A percentile compares a stretch with the other conserved stretches of the same genome.
phyloP scores from a whole-genome alignment of 2,888 invertebrate genomes.

The Arctia plantaginis region DNA sequence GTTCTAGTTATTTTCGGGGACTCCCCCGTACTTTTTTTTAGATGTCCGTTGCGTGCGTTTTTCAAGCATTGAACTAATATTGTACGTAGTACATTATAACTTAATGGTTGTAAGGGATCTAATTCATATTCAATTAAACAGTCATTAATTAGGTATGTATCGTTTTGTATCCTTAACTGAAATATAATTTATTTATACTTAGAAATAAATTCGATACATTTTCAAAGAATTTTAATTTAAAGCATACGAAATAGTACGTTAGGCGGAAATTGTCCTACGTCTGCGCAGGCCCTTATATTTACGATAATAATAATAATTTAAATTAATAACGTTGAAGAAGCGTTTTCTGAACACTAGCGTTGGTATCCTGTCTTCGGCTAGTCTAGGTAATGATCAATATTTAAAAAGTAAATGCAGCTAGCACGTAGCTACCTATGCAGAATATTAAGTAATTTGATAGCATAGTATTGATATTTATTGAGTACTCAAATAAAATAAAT shows the following conservation, averaged over 20 bases:
- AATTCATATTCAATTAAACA: too few species aligned
- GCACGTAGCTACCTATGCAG: slow-evolving; percentile 25
- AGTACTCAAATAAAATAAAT: slow-evolving; percentile 58
- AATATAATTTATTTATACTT: too few species aligned
- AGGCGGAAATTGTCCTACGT: not conserved
- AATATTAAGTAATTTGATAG: slow-evolving; percentile 43
- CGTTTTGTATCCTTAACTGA: too few species aligned
- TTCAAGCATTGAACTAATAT: too few species aligned
- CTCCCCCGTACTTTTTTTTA: not conserved
- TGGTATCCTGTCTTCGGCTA: not conserved
- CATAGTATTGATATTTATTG: slow-evolving; percentile 52
- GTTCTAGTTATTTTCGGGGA: not conserved
- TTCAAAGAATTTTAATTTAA: too few species aligned
- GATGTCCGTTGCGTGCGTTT: not conserved
- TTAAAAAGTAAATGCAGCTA: slow-evolving; percentile 20
- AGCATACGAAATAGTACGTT: not conserved
- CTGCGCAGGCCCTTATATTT: not conserved
- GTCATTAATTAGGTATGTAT: too few species aligned
- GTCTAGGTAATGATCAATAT: slow-evolving; percentile 3
- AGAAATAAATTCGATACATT: too few species aligned
- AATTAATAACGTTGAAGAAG: not conserved
- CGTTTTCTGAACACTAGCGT: not conserved
- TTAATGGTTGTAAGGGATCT: too few species aligned
- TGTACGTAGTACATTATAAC: too few species aligned
- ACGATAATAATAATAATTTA: not conserved